A percentile compares a stretch with the other conserved stretches of the same genome.
These are phyloP conservation scores for Lumbricus terrestris DNA, from an alignment of 2,888 invertebrate species.

Conservation along the genomic window DNA sequence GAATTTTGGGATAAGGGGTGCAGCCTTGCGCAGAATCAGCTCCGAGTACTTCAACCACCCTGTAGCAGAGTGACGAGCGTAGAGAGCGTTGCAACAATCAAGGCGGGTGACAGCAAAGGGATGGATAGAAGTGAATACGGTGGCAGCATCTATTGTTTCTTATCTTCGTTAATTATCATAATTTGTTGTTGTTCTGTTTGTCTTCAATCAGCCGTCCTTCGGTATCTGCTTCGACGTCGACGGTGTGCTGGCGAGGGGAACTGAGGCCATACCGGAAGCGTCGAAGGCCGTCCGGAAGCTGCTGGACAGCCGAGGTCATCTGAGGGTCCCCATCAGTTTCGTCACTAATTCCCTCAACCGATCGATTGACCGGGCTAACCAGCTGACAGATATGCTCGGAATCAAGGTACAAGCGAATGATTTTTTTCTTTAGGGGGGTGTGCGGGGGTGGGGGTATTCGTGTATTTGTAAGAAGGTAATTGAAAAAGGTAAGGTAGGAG, in stretches of 20 bases:
- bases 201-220: constrained; percentile 50
- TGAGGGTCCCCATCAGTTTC: constrained; percentile 55
- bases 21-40: too few relatives aligned
- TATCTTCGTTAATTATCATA: not conserved
- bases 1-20: too few relatives aligned
- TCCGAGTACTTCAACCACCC: too few relatives aligned
- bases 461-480: not conserved
- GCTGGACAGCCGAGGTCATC: constrained; percentile 48
- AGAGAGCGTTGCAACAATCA: too few relatives aligned
- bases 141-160: not conserved
- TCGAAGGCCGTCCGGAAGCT: constrained; percentile 49
- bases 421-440: too few relatives aligned
- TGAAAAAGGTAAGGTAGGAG: not conserved
- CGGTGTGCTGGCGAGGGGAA: constrained; percentile 56
- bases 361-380: constrained; percentile 52
- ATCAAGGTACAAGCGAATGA: constrained; percentile 45
- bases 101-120: too few relatives aligned
- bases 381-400: constrained; percentile 53
- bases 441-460: not conserved
- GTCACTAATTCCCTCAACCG: constrained; percentile 57
- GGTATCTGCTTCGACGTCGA: constrained; percentile 60
- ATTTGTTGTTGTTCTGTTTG: not conserved
- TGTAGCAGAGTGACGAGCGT: too few relatives aligned
- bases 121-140: too few relatives aligned
- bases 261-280: constrained; percentile 51